Base-by-base conservation (phyloP, 2,888 invertebrate species). In the Theodoxus fluviatilis region DNA sequence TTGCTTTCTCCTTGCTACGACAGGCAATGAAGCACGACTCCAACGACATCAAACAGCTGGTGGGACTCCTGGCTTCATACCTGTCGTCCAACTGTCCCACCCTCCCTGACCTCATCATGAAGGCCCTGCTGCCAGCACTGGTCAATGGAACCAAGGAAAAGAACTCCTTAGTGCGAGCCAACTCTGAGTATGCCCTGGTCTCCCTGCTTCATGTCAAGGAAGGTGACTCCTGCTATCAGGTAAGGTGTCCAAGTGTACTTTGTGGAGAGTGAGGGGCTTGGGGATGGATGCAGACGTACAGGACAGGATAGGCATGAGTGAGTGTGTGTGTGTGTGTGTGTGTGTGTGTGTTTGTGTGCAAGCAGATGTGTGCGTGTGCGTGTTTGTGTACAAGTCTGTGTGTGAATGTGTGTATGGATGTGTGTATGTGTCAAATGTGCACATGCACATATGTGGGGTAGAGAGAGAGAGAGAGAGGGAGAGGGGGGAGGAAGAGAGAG, bases 141-240 rank as follows among this genome's bases (percentile, higher is more conserved):
- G 97, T 98, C 67, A 98, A 97, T 89, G 98, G 98, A 75, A 96
- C 97, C 72, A 98, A 98, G 89, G 98, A 98, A 89, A 98, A 97
- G 89, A 98, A 98, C 89, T 92, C 94, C 64, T 94, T 94, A 85
- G 98, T 98, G 55, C 94, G 95, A 87, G 93, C 94, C 52, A 94
- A 95, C 89, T 94, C 96, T 52, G 98, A 98, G 90, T 91, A 94
- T 75, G 96, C 97, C 9, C 90, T 98, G 66, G 92, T 97, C 64
- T 92, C 94, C 67, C 91, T 97, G 77, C 90, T 98, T 77, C 91
- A 92, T 72, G 90, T 98, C 76, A 91, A 93, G 78, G 90, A 92
- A 68, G 93, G 93, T 68, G 86, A 86, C n/a, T 33, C 72, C 3
- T 66, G 78, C 25, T 78, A 79, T 67, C 79, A 81, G 80, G 84